A percentile compares a stretch with the other conserved stretches of the same genome.
Conservation (phyloP, 2,888 invertebrate species). For the Agonopterix subpropinquella region DNA sequence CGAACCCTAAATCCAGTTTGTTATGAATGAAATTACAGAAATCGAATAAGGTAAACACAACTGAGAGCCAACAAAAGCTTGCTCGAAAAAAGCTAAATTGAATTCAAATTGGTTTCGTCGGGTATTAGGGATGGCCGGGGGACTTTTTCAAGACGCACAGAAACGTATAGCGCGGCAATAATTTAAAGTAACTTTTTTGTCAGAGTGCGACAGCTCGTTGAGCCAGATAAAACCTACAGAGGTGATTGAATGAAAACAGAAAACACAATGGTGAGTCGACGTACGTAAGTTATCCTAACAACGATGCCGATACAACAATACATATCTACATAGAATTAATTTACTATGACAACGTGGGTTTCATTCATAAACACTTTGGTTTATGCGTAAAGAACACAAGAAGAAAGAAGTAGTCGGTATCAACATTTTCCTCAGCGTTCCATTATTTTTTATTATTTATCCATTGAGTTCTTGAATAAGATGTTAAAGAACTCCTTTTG, state of each 20-base stretch:
- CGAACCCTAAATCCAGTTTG: conserved; percentile 74
- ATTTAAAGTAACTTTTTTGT: conserved; percentile 67
- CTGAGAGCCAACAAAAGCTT: conserved; percentile 74
- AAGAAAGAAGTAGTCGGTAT: too few relatives aligned
- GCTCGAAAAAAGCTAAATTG: conserved; percentile 74
- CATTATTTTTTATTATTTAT: too few relatives aligned
- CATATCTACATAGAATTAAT: too few relatives aligned
- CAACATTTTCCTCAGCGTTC: too few relatives aligned
- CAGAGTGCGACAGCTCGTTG: conserved; percentile 47
- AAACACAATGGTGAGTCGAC: conserved; percentile 21
- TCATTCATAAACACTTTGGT: too few relatives aligned
- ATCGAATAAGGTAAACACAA: conserved; percentile 76
- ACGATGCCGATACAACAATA: too few relatives aligned
- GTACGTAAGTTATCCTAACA: conserved; percentile 10
- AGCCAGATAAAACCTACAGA: conserved; percentile 44
- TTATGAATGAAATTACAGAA: conserved; percentile 77
- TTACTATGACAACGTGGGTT: too few relatives aligned
- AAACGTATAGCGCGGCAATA: conserved; percentile 53
- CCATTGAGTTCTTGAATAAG: too few relatives aligned
- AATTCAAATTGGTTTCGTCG: conserved; percentile 76
- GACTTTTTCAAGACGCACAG: conserved; percentile 59
- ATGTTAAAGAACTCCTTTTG: too few relatives aligned
- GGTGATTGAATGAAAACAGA: conserved; percentile 53
- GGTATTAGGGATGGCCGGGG: conserved; percentile 71
- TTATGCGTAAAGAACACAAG: too few relatives aligned